phyloP scores from a whole-genome alignment of 2,113 vertebrate genomes.

The human region GRCh38 chr1:121556501-121557000 shows the following conservation, averaged over 20 bases:
- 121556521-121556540: conserved; percentile 53
- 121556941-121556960: conserved; percentile 70
- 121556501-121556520: conserved; percentile 52
- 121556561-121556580: conserved; percentile 79
- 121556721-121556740: not conserved
- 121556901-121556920: conserved; percentile 31
- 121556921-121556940: conserved; percentile 76
- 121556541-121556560: conserved; percentile 60
- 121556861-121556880: conserved; percentile 28
- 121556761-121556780: not conserved
- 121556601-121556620: conserved; percentile 72
- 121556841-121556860: not conserved
- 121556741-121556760: not conserved
- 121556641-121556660: conserved; percentile 35
- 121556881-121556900: conserved; percentile 11
- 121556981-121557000: conserved; percentile 56
- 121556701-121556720: conserved; percentile 17
- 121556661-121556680: conserved; percentile 40
- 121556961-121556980: conserved; percentile 81
- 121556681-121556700: conserved; percentile 78
- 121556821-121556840: conserved; percentile 19
- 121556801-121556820: not conserved
- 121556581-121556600: not conserved
- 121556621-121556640: conserved; percentile 75
- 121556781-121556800: not conserved